Conservation (phyloP, 2,797 vertebrate genomes). For the Hyperoplus lanceolatus region DNA sequence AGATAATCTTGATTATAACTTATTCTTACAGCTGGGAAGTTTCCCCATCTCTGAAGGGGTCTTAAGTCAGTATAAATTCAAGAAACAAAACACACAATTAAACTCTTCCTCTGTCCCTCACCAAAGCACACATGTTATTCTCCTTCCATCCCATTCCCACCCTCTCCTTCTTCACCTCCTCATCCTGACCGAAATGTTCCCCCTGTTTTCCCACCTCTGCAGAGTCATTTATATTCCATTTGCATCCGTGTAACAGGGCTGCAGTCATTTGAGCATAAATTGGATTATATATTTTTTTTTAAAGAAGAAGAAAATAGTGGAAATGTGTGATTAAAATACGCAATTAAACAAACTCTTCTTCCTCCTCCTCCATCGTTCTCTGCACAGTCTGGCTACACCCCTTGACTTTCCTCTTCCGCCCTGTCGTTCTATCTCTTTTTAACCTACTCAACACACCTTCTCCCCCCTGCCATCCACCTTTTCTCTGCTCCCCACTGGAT, state of each 20-base stretch:
- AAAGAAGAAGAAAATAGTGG: neutral
- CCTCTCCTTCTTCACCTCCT: neutral
- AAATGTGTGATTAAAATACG: conserved; percentile 10
- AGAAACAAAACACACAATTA: neutral
- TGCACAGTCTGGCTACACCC: neutral
- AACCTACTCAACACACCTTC: neutral
- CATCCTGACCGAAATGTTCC: conserved; percentile 7
- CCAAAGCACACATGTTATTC: neutral
- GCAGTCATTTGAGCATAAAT: neutral
- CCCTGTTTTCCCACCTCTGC: conserved; percentile 38
- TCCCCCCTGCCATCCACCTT: neutral
- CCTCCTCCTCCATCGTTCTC: conserved; percentile 1
- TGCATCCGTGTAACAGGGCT: conserved; percentile 1
- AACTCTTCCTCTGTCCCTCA: neutral
- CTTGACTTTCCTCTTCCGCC: neutral
- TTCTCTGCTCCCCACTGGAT: conserved; percentile 78
- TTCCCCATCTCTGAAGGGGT: neutral
- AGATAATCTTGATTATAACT: no score
- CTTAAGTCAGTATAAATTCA: neutral
- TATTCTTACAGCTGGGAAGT: neutral
- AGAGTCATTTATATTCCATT: conserved; percentile 1
- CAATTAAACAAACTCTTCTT: conserved; percentile 11
- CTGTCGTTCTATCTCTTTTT: neutral
- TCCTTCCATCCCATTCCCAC: neutral
- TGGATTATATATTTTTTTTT: no score